phyloP scores from a whole-genome alignment of 2,113 vertebrate species.

The Tapirus terrestris region DNA sequence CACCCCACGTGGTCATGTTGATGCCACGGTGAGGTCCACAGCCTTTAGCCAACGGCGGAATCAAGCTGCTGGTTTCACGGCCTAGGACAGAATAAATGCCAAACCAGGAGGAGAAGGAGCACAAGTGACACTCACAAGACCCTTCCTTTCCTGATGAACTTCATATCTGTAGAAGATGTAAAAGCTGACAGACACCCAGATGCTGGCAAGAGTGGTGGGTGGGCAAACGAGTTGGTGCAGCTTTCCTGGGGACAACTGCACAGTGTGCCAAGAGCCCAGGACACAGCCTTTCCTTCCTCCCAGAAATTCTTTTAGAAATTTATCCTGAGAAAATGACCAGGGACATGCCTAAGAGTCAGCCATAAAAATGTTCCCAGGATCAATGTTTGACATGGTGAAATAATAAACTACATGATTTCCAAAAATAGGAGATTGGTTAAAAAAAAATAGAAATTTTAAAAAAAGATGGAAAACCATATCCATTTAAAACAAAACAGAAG shows the following conservation, averaged over 20 bases:
- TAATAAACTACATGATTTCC: not conserved
- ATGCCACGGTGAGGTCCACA: accelerated
- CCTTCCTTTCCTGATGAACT: not conserved
- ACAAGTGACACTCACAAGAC: not conserved
- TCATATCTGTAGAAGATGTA: not conserved
- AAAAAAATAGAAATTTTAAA: not conserved
- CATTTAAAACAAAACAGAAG: not conserved
- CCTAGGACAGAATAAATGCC: not conserved
- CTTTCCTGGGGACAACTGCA: not conserved
- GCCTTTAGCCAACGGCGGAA: not conserved
- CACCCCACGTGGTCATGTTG: not conserved
- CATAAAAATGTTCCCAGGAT: not conserved
- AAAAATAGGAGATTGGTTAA: not conserved
- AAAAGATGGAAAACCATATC: not conserved
- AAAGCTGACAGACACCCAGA: not conserved
- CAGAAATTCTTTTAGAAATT: not conserved
- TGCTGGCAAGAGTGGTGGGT: accelerated
- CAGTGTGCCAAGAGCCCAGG: not conserved
- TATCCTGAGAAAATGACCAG: not conserved
- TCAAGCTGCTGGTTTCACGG: not conserved
- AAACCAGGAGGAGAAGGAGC: not conserved
- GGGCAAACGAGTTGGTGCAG: accelerated
- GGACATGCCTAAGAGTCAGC: not conserved
- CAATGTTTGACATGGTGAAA: not conserved
- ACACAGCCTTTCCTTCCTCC: not conserved